Conservation (phyloP, 2,888 invertebrate genomes). For the Cryptosula pallasiana region DNA sequence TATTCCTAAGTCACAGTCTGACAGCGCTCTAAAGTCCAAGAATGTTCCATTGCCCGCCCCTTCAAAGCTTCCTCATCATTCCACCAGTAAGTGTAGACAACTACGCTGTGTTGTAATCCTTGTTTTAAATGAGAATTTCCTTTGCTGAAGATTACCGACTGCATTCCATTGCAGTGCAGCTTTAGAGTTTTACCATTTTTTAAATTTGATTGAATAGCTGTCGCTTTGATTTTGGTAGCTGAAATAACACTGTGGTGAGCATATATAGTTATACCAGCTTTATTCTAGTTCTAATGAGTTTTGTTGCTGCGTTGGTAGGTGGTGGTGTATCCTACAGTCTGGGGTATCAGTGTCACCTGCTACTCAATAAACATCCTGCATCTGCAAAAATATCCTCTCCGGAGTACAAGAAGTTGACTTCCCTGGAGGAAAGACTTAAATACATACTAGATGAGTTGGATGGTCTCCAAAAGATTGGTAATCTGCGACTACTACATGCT, state of each 20-base stretch:
- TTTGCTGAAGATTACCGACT: too few species aligned
- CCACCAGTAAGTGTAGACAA: neutral
- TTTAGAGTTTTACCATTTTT: too few species aligned
- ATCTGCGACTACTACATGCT: neutral
- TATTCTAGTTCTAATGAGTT: too few species aligned
- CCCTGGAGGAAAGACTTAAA: neutral
- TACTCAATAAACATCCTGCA: neutral
- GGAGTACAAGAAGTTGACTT: neutral
- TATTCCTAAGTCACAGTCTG: neutral
- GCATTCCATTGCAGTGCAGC: too few species aligned
- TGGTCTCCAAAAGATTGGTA: neutral
- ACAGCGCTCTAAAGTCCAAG: neutral
- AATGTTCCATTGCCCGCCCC: neutral
- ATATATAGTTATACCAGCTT: too few species aligned
- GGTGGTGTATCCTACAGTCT: neutral
- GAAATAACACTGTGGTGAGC: too few species aligned
- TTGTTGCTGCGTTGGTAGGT: too few species aligned
- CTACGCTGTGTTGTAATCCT: too few species aligned
- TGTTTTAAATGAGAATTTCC: too few species aligned
- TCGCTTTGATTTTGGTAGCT: too few species aligned
- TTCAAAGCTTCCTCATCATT: neutral
- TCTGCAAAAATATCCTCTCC: neutral
- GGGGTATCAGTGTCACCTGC: slow-evolving; percentile 6
- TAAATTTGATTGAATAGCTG: too few species aligned
- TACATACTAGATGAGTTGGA: neutral